Evolutionary conservation across 2,113 vertebrate species (phyloP), one percentile per base, ranked within the genome.

Genomic region (Ariopsis seemanni): DNA sequence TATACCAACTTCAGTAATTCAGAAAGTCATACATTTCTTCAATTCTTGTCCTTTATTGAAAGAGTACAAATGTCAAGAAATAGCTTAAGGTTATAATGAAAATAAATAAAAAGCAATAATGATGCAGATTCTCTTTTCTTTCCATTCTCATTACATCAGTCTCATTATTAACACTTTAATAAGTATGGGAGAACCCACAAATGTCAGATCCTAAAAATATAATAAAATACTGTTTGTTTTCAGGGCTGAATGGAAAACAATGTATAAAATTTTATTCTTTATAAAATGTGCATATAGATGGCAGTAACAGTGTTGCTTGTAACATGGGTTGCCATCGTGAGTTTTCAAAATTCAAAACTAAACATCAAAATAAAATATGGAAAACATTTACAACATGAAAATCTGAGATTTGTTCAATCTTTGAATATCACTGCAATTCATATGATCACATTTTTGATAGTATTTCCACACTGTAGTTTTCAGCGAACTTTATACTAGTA

Each of bases 21-120:
- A 91, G 86, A 89, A 84, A 74, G 42, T 25, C 25, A 79, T 55
- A 86, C 60, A 72, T 30, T 58, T 34, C 30, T 88, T 83, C 67
- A 84, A 65, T 83, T 82, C n/a, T 67, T 80, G 34, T 86, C 91
- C 89, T 95, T 94, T 95, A 95, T 94, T 95, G 91, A 55, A 91
- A 92, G 85, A 92, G 89, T 94, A 94, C 92, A 94, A 95, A 94
- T 92, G 89, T 90, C 80, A 92, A 92, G 91, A 89, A 92, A 91
- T 93, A 90, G 85, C 90, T 77, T 90, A n/a, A 71, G 80, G 88
- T 69, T 63, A 82, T 91, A 89, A 89, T 86, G 81, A 91, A 90
- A 91, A 91, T 92, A 92, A 93, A 94, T 92, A 92, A 89, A 92
- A 89, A 89, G 85, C 91, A 91, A 92, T 86, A 92, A 93, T 90